phyloP scores from a whole-genome alignment of 1,140 invertebrate species.

The Hetaerina americana region DNA sequence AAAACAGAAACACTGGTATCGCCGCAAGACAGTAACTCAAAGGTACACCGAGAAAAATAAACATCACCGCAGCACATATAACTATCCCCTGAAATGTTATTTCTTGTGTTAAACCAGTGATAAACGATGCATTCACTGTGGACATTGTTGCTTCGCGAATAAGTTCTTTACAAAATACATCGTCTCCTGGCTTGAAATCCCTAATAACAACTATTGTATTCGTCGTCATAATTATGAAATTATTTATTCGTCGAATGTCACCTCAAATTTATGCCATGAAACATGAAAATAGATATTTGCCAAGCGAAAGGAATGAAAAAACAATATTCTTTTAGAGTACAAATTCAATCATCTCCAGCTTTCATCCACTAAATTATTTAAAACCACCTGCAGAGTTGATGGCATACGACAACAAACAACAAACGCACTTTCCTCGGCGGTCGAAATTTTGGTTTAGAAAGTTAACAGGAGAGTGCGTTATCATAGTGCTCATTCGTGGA shows the following conservation, averaged over 20 bases:
- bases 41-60: slow-evolving; percentile 38
- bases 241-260: too few species aligned
- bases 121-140: slow-evolving; percentile 30
- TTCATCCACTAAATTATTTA: too few species aligned
- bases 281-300: too few species aligned
- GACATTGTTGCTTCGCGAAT: slow-evolving; percentile 31
- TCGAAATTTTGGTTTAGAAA: neutral
- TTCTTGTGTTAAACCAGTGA: slow-evolving; percentile 32
- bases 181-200: slow-evolving; percentile 31
- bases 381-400: too few species aligned
- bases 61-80: slow-evolving; percentile 34
- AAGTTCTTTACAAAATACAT: slow-evolving; percentile 28
- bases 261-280: too few species aligned
- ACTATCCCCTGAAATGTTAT: slow-evolving; percentile 36
- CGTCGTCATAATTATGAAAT: neutral
- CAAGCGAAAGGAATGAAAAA: too few species aligned
- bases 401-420: too few species aligned
- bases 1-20: slow-evolving; percentile 30
- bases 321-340: too few species aligned
- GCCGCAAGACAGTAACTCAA: slow-evolving; percentile 31
- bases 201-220: slow-evolving; percentile 29
- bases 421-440: too few species aligned
- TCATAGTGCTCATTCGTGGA: neutral
- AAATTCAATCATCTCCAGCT: too few species aligned
- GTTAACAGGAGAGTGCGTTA: neutral